Evolutionary conservation across 2,797 vertebrate species (phyloP).

Genomic region (Hydrophis major): DNA sequence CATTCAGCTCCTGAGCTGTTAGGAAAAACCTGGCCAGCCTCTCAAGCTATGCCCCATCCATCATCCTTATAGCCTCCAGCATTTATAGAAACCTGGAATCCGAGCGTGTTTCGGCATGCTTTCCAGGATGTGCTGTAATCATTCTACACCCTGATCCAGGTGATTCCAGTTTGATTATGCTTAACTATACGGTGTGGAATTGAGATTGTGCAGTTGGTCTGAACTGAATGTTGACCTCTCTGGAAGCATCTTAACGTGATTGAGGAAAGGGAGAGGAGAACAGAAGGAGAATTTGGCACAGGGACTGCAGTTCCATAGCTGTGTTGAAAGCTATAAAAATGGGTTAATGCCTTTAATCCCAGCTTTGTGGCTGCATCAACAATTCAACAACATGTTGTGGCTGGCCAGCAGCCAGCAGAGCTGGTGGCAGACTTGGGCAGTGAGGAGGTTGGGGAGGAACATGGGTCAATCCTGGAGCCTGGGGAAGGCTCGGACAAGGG

Average conservation of each 20-base stretch:
- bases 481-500: too few relatives aligned
- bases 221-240: neutral
- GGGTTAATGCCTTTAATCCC: neutral
- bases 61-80: neutral
- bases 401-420: too few relatives aligned
- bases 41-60: neutral
- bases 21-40: neutral
- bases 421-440: too few relatives aligned
- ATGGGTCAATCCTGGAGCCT: too few relatives aligned
- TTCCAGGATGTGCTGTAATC: neutral
- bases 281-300: neutral
- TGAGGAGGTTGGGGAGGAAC: too few relatives aligned
- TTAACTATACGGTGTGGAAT: neutral
- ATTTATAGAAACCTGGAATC: neutral
- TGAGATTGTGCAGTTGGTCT: neutral
- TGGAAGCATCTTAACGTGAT: neutral
- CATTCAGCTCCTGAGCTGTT: neutral
- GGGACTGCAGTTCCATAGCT: neutral
- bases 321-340: neutral
- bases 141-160: neutral
- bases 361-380: too few relatives aligned
- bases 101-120: neutral
- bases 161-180: neutral
- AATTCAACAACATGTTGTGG: too few relatives aligned
- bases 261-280: neutral